Evolutionary conservation across 2,797 vertebrate species (phyloP).

Genomic region (Buceros bicornis): DNA sequence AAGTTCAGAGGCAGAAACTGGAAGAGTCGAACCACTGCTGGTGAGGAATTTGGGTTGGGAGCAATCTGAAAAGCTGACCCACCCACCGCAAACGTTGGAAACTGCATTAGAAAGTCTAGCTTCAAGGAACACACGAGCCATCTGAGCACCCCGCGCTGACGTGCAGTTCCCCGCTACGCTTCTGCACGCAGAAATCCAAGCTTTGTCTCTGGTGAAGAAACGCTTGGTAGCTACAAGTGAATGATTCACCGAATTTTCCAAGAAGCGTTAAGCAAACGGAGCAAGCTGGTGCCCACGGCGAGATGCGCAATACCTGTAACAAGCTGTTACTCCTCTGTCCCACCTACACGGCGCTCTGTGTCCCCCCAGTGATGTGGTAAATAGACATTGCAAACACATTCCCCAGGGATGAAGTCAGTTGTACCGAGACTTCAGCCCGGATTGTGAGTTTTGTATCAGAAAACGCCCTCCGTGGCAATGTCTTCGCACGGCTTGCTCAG

Average conservation of each 20-base stretch:
- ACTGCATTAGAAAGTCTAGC: background rate
- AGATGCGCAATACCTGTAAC: background rate
- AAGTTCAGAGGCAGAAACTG: background rate
- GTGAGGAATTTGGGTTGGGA: background rate
- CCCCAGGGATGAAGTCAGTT: background rate
- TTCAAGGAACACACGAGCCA: fast-evolving
- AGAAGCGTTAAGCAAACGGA: background rate
- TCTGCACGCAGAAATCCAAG: background rate
- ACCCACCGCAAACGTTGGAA: background rate
- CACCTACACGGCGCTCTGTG: background rate
- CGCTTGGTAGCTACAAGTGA: background rate
- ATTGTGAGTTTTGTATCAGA: fast-evolving
- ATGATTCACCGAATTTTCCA: slow-evolving; percentile 31
- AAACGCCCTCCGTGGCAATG: background rate
- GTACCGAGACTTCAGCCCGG: background rate
- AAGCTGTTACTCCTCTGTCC: slow-evolving; percentile 23
- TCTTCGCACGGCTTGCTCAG: fast-evolving
- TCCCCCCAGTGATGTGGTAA: background rate
- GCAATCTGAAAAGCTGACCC: background rate
- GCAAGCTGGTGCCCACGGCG: background rate
- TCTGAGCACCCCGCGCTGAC: background rate
- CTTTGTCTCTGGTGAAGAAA: background rate
- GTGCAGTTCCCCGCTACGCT: fast-evolving
- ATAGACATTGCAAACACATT: background rate
- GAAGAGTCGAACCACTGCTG: background rate